Conservation (phyloP, 2,113 vertebrate species). For the Esox niger region DNA sequence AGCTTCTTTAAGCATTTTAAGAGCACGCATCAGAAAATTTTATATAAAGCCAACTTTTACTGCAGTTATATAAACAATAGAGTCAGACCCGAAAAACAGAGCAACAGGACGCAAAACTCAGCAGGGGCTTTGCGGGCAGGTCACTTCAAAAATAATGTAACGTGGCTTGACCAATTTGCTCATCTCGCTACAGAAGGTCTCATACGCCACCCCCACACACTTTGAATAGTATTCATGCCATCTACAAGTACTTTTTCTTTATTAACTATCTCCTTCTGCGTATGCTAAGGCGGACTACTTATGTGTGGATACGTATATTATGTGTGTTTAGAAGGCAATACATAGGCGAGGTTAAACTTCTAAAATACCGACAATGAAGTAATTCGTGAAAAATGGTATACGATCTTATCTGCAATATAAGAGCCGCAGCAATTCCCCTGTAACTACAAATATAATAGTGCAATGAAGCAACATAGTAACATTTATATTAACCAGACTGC, state of each 20-base stretch:
- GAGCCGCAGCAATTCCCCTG: not conserved
- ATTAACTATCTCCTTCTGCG: not conserved
- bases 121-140: not conserved
- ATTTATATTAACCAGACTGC: not conserved
- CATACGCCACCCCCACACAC: not conserved
- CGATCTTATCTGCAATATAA: not conserved
- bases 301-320: not conserved
- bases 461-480: not conserved
- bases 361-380: not conserved
- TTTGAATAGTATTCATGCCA: not conserved
- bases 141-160: not conserved
- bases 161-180: not conserved
- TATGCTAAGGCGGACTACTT: not conserved
- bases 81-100: too few species aligned
- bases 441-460: not conserved
- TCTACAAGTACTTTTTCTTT: not conserved
- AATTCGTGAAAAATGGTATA: not conserved
- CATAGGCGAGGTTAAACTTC: not conserved
- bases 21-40: too few species aligned
- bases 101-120: too few species aligned
- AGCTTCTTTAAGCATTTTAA: too few species aligned
- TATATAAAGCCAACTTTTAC: too few species aligned
- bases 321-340: not conserved
- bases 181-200: not conserved
- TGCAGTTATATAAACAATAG: too few species aligned